Conservation (phyloP, 1,140 invertebrate genomes). For the Thalassaphorura encarpata region DNA sequence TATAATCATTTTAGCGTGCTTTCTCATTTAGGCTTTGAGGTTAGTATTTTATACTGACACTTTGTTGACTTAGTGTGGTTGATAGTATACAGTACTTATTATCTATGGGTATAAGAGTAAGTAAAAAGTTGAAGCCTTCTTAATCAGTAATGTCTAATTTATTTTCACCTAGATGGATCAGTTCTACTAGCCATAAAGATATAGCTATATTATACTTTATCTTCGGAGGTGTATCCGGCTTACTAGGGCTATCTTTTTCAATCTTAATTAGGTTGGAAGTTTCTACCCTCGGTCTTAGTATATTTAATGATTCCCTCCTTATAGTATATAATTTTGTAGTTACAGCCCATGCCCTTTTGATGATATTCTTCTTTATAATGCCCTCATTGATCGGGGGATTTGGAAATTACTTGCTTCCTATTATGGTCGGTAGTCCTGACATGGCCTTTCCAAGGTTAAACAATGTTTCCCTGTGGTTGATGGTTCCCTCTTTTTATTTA, state of each 20-base stretch:
- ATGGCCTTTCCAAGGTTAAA: conserved; percentile 66
- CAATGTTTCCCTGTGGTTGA: conserved; percentile 65
- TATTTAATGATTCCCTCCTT: conserved; percentile 56
- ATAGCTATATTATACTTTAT: conserved; percentile 65
- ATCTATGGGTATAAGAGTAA: too few species aligned
- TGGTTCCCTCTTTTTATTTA: conserved; percentile 50
- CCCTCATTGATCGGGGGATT: conserved; percentile 66
- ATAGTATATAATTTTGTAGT: conserved; percentile 61
- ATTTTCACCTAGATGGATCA: conserved; percentile 46
- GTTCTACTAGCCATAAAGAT: conserved; percentile 64
- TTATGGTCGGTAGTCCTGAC: conserved; percentile 59
- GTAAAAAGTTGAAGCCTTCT: too few species aligned
- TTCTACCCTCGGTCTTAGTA: conserved; percentile 46
- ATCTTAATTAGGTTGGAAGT: conserved; percentile 58
- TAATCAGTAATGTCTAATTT: too few species aligned
- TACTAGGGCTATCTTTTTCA: conserved; percentile 52
- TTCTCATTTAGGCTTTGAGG: too few species aligned
- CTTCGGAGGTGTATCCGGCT: conserved; percentile 53
- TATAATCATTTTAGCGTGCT: too few species aligned
- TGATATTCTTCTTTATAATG: conserved; percentile 72
- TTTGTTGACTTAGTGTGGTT: too few species aligned
- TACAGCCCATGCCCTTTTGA: conserved; percentile 60
- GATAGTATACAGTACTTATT: too few species aligned
- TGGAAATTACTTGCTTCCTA: conserved; percentile 62
- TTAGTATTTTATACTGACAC: too few species aligned